phyloP scores from a whole-genome alignment of 2,113 vertebrate genomes.

The Meles meles region DNA sequence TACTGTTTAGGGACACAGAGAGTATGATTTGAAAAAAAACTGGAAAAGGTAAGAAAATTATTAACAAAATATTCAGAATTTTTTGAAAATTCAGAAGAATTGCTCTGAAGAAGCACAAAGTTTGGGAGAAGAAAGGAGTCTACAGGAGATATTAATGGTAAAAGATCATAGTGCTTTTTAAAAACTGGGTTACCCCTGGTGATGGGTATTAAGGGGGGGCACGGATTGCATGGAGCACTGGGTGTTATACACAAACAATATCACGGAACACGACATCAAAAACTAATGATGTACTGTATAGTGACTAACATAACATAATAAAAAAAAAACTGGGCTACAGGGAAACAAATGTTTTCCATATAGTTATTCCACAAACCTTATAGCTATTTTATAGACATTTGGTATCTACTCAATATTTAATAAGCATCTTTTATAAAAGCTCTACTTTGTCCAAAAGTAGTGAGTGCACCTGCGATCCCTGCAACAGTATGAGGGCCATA shows the following conservation, averaged over 20 bases:
- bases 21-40: background rate
- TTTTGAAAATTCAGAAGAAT: no score
- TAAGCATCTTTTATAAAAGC: background rate
- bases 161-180: background rate
- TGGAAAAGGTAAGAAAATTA: background rate
- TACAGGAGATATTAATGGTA: background rate
- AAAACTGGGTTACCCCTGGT: background rate
- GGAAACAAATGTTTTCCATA: background rate
- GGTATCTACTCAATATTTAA: background rate
- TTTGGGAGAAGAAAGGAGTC: background rate
- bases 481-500: background rate
- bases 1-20: background rate
- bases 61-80: slow-evolving; percentile 9
- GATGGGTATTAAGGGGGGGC: no score
- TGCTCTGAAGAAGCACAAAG: background rate
- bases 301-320: no score
- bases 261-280: no score
- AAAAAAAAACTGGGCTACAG: background rate
- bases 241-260: no score
- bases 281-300: no score
- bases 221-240: no score
- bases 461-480: background rate
- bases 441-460: background rate
- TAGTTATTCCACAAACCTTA: background rate
- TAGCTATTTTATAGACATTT: background rate